Conservation (phyloP, 2,888 invertebrate genomes). For the Spisula solida region DNA sequence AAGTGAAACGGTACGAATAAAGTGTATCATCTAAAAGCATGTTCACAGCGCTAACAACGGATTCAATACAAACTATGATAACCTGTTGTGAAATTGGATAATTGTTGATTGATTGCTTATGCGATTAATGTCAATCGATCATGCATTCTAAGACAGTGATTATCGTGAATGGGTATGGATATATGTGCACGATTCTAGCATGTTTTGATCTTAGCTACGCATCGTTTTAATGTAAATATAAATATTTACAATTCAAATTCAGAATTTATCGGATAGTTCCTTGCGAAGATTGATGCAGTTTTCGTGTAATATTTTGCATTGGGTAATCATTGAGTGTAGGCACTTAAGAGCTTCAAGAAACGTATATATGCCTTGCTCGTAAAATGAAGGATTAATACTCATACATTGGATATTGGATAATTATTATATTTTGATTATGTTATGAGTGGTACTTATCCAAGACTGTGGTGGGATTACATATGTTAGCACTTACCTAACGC, state of each 20-base stretch:
- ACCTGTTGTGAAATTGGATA: neutral
- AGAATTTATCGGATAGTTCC: neutral
- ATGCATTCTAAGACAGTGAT: neutral
- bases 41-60: neutral
- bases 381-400: constrained; percentile 5
- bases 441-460: constrained; percentile 10
- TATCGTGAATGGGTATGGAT: neutral
- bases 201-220: neutral
- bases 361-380: neutral
- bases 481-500: constrained; percentile 41
- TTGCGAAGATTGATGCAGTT: neutral
- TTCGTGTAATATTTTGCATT: neutral
- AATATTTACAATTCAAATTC: constrained; percentile 6
- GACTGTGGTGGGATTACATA: constrained; percentile 25
- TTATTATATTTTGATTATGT: constrained; percentile 38
- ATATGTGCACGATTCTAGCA: neutral
- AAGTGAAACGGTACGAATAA: neutral
- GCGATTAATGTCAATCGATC: neutral
- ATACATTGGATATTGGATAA: constrained; percentile 9
- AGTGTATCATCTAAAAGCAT: neutral
- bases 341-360: neutral
- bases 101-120: neutral
- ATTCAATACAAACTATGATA: neutral
- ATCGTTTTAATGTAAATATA: neutral
- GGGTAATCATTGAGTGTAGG: neutral